phyloP scores from a whole-genome alignment of 2,888 invertebrate genomes.

The Pycnomerus fuliginosus region DNA sequence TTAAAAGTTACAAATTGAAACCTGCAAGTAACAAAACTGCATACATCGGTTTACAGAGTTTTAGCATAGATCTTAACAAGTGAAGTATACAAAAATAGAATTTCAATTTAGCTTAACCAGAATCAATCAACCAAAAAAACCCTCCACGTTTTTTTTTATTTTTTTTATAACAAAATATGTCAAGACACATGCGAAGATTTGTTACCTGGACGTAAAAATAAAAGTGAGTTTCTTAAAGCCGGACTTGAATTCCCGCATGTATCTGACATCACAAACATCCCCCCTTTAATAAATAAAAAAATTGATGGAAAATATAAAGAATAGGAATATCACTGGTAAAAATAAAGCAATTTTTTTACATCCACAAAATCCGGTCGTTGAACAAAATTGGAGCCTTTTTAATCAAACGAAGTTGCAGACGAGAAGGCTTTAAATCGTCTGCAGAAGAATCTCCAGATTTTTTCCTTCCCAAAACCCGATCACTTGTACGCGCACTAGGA shows the following conservation, averaged over 20 bases:
- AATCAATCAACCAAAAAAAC: too few relatives aligned
- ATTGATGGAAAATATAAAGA: conserved; percentile 24
- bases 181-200: conserved; percentile 38
- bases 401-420: conserved; percentile 4
- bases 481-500: conserved; percentile 20
- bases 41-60: too few relatives aligned
- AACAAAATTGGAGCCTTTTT: conserved; percentile 20
- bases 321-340: conserved; percentile 3
- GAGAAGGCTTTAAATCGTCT: conserved; percentile 15
- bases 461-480: conserved; percentile 17
- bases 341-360: conserved; percentile 30
- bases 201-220: conserved; percentile 38
- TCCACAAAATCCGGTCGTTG: too few relatives aligned
- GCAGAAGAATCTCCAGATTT: conserved; percentile 11
- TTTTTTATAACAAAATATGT: conserved; percentile 43
- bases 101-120: too few relatives aligned
- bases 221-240: conserved; percentile 32
- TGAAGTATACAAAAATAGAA: too few relatives aligned
- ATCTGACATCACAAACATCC: conserved; percentile 34
- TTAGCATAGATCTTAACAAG: too few relatives aligned
- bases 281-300: conserved; percentile 29
- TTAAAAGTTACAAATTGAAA: too few relatives aligned
- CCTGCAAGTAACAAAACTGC: too few relatives aligned
- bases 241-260: conserved; percentile 35
- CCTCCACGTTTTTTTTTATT: conserved; percentile 34